phyloP scores from a whole-genome alignment of 2,113 vertebrate species.

The Zosterops pallidus region DNA sequence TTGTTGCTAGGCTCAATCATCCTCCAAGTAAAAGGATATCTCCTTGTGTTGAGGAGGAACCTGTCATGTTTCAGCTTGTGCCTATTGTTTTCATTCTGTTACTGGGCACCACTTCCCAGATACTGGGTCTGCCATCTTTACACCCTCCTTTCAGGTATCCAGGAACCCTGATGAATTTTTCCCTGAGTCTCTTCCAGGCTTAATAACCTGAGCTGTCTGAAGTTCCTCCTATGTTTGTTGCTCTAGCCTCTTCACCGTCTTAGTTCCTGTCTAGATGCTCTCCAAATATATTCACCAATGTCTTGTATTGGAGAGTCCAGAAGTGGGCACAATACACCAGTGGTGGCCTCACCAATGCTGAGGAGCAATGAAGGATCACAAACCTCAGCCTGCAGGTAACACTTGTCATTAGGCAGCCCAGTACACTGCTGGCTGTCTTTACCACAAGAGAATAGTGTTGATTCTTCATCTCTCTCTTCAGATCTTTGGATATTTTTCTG shows the following conservation, averaged over 20 bases:
- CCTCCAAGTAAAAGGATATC: background rate
- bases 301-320: background rate
- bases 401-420: background rate
- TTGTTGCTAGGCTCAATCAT: background rate
- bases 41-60: background rate
- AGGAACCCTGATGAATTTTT: background rate
- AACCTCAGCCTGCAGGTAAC: background rate
- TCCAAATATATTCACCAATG: background rate
- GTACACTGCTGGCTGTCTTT: background rate
- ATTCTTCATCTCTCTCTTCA: background rate
- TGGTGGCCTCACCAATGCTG: background rate
- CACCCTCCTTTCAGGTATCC: background rate
- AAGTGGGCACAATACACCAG: accelerated
- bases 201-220: background rate
- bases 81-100: background rate
- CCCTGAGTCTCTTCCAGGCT: background rate
- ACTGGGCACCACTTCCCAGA: background rate
- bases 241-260: background rate
- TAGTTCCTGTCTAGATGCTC: background rate
- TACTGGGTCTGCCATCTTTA: background rate
- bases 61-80: background rate
- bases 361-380: background rate
- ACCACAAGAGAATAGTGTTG: background rate
- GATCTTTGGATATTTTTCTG: background rate
- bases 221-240: accelerated